Evolutionary conservation across 2,113 vertebrate species (phyloP).

Genomic region (Oncorhynchus nerka): DNA sequence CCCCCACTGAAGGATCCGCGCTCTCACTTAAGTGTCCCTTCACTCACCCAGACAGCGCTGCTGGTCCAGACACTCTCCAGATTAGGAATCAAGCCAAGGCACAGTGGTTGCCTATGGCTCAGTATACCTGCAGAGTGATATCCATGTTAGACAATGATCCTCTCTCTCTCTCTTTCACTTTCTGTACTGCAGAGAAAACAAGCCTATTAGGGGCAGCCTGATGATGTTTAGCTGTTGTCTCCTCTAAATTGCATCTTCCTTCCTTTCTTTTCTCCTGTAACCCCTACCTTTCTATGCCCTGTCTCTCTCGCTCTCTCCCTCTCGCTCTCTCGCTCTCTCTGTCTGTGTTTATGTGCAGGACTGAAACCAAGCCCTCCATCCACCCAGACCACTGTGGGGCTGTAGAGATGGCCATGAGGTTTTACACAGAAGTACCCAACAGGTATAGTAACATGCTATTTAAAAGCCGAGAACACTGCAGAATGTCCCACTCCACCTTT

Average conservation of each 20-base stretch:
- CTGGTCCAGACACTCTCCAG: not conserved
- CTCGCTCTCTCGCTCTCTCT: not conserved
- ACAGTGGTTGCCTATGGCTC: too few species aligned
- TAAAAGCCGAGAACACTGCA: not conserved
- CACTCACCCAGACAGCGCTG: not conserved
- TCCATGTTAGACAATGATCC: too few species aligned
- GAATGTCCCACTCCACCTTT: not conserved
- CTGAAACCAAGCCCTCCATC: not conserved
- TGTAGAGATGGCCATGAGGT: not conserved
- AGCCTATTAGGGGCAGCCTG: not conserved
- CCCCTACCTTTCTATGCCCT: too few species aligned
- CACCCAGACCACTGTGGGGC: not conserved
- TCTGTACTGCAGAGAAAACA: not conserved
- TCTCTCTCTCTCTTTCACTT: too few species aligned
- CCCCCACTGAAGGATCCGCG: not conserved
- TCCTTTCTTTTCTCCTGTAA: not conserved
- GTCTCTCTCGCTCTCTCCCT: not conserved
- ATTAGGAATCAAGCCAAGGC: too few species aligned
- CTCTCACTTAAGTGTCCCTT: not conserved
- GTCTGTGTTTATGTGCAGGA: not conserved
- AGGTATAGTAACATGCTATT: not conserved
- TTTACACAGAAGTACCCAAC: not conserved
- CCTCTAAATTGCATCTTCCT: not conserved
- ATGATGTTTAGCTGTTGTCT: not conserved
- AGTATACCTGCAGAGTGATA: too few species aligned